Evolutionary conservation across 2,113 vertebrate species (phyloP).

Genomic region (Bombycilla garrulus): DNA sequence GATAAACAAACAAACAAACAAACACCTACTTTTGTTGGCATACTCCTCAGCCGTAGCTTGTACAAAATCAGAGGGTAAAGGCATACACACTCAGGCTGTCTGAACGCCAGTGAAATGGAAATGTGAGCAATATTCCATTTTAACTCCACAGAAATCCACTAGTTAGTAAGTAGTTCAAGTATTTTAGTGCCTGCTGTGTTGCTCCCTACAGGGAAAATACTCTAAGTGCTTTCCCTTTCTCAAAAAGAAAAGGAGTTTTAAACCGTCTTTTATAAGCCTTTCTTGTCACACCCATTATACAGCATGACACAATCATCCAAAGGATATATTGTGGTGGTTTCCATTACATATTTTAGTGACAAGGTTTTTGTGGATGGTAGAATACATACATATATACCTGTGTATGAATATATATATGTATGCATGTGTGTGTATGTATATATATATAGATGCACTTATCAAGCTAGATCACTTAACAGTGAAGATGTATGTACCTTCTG

Average conservation of each 20-base stretch:
- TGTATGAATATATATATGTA: neutral
- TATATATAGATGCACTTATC: neutral
- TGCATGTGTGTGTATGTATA: neutral
- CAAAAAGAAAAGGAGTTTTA: slow-evolving; percentile 4
- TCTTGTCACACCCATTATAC: slow-evolving; percentile 31
- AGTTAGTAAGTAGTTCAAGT: slow-evolving; percentile 19
- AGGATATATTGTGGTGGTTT: neutral
- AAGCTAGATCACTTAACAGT: neutral
- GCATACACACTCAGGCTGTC: neutral
- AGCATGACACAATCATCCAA: neutral
- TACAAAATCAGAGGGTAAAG: neutral
- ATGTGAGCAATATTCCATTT: neutral
- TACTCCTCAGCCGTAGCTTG: neutral
- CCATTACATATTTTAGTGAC: neutral
- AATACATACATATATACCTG: neutral
- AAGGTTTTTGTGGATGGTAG: neutral
- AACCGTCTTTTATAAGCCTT: slow-evolving; percentile 40
- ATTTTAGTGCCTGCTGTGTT: slow-evolving; percentile 32
- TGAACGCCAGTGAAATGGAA: neutral
- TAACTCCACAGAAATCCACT: neutral
- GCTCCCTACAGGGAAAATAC: slow-evolving; percentile 47
- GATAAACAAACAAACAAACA: no score
- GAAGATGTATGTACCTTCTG: neutral
- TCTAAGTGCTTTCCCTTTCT: slow-evolving; percentile 42
- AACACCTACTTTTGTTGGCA: neutral